Evolutionary conservation across 2,797 vertebrate genomes (phyloP), one percentile per base, ranked within the genome.

Genomic region (Garrulus glandarius): DNA sequence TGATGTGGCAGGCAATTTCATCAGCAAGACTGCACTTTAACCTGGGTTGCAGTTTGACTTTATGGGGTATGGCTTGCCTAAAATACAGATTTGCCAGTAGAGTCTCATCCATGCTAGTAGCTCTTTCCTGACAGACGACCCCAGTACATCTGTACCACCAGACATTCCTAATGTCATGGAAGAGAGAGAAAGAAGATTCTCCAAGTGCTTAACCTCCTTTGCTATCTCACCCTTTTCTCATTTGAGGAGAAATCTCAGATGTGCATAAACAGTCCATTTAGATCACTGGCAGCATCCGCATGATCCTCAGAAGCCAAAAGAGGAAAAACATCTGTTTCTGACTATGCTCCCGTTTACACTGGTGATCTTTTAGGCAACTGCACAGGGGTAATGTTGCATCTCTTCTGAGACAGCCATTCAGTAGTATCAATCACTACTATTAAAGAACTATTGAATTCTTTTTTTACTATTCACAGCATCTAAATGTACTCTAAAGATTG

Each of bases 301-400:
- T n/a, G 21, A 46, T 13, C 7, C 27, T 53, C 39, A 9, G 29
- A 75, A 78, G 10, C 13, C 50, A 81, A 10, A 70, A 71, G 39
- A 84, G 7, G 24, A 53, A 55, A 78, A 69, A 43, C 3, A 4
- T 43, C 41, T 1, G 0, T 53, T 91, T 71, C 16, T 46, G 46
- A 34, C n/a, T 24, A 19, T 1, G 0, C 24, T 64, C 32, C 18
- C 43, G 24, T 41, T 77, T 49, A 52, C 7, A 61, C 17, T 27
- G 65, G 29, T 8, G 17, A 68, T 29, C 11, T 53, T 79, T 27
- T 6, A 43, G 30, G 53, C 89, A 89, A n/a, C 34, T 60, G 61
- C 53, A 78, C 17, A 9, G 13, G 19, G 9, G 10, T 82, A 37
- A 80, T 0, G 0, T 1, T 47, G 29, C 46, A 30, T 46, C 44